phyloP scores from a whole-genome alignment of 2,888 invertebrate genomes.

The Ophion ellenae region DNA sequence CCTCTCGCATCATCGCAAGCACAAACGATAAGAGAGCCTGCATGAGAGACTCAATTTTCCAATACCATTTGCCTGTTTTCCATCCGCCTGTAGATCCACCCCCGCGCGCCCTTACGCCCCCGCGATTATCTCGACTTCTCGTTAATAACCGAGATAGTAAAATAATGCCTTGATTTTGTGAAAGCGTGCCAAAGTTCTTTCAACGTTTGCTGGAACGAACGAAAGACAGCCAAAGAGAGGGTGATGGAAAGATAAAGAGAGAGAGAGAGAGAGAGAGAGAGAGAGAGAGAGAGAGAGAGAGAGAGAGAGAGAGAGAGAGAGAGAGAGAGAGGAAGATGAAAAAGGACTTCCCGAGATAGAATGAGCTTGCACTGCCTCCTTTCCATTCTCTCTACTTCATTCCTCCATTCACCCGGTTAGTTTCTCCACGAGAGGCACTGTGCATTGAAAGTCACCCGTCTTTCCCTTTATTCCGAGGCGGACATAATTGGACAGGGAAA shows the following conservation, averaged over 20 bases:
- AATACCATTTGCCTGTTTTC: slow-evolving; percentile 14
- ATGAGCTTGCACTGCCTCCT: slow-evolving; percentile 44
- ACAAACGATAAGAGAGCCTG: no score
- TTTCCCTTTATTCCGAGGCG: slow-evolving; percentile 68
- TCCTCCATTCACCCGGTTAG: slow-evolving; percentile 69
- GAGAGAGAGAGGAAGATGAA: slow-evolving; percentile 48
- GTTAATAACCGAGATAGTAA: slow-evolving; percentile 73
- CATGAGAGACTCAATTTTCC: neutral
- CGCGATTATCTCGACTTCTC: slow-evolving; percentile 71
- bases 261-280: slow-evolving; percentile 41
- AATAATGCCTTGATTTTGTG: slow-evolving; percentile 68
- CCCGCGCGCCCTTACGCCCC: slow-evolving; percentile 51
- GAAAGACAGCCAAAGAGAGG: slow-evolving; percentile 55
- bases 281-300: slow-evolving; percentile 50
- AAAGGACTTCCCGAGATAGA: slow-evolving; percentile 16
- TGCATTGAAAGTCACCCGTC: slow-evolving; percentile 55
- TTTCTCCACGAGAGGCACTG: slow-evolving; percentile 50
- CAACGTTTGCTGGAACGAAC: slow-evolving; percentile 40
- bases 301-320: slow-evolving; percentile 47
- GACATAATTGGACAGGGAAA: slow-evolving; percentile 75
- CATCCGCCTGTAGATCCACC: neutral
- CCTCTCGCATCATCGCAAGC: no score
- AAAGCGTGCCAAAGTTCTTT: slow-evolving; percentile 62
- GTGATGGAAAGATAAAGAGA: slow-evolving; percentile 58
- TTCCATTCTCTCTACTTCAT: slow-evolving; percentile 63